Percentiles rank a stretch among this genome's conserved stretches.
Conservation (phyloP, 2,113 vertebrate genomes). For the Heterotilapia buettikoferi region DNA sequence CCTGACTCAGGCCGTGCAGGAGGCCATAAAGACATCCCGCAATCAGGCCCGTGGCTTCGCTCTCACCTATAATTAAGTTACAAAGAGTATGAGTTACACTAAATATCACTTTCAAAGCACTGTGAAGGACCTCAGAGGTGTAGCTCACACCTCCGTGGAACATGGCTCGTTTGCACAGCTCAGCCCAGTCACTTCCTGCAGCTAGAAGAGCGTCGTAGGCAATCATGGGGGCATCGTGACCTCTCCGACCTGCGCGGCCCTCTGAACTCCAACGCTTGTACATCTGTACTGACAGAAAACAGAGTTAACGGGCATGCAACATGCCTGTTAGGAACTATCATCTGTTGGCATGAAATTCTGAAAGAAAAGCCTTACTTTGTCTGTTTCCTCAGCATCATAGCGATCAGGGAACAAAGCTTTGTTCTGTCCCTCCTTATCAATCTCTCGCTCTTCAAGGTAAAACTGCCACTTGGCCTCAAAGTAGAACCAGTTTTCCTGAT, state of each 20-base stretch:
- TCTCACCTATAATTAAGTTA: conserved; percentile 76
- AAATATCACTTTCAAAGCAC: neutral
- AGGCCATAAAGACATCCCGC: conserved; percentile 89
- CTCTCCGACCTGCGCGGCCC: conserved; percentile 82
- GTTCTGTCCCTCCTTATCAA: conserved; percentile 78
- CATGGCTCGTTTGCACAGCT: conserved; percentile 88
- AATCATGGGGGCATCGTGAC: conserved; percentile 96
- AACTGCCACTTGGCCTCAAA: conserved; percentile 98
- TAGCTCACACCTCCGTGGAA: conserved; percentile 86
- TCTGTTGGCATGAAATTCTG: neutral
- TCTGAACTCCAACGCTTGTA: conserved; percentile 95
- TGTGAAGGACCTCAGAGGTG: neutral
- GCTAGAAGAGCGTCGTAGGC: conserved; percentile 91
- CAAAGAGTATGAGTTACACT: neutral
- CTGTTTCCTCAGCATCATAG: conserved; percentile 84
- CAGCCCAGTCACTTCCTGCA: conserved; percentile 80
- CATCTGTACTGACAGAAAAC: conserved; percentile 59
- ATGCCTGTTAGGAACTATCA: neutral
- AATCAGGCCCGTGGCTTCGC: conserved; percentile 86
- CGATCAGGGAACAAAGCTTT: conserved; percentile 77
- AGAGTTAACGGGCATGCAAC: neutral
- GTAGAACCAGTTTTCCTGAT: conserved; percentile 98
- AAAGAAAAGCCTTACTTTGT: conserved; percentile 76
- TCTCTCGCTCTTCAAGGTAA: conserved; percentile 90
- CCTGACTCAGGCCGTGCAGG: conserved; percentile 77